Evolutionary conservation across 1,140 invertebrate species (phyloP).

Genomic region (Ceratosolen fusciceps): DNA sequence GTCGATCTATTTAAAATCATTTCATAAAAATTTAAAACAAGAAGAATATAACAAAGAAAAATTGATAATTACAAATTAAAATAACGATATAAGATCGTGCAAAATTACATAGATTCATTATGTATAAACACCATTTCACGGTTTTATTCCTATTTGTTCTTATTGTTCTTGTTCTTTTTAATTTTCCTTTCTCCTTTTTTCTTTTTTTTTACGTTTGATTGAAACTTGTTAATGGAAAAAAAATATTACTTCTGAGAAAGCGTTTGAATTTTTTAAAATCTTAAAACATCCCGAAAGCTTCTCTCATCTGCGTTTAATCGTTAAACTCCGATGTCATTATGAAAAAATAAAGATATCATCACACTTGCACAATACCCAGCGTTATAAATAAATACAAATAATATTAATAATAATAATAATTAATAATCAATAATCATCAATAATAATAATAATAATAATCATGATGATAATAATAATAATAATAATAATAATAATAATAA

Average conservation of each 20-base stretch:
- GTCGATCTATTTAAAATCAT: not conserved
- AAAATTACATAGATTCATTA: slow-evolving; percentile 30
- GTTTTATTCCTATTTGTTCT: slow-evolving; percentile 32
- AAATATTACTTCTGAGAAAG: slow-evolving; percentile 1
- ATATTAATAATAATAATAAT: slow-evolving; percentile 37
- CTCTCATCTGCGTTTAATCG: not conserved
- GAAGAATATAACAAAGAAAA: not conserved
- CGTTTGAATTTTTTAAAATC: slow-evolving; percentile 36
- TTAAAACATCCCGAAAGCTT: slow-evolving; percentile 19
- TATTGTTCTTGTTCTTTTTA: not conserved
- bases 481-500: slow-evolving; percentile 38
- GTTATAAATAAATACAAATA: slow-evolving; percentile 51
- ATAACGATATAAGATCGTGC: slow-evolving; percentile 1
- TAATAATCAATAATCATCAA: too few relatives aligned
- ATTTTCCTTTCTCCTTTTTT: too few relatives aligned
- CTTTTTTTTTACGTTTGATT: not conserved
- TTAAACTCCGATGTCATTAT: slow-evolving; percentile 13
- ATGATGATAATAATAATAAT: slow-evolving; percentile 42
- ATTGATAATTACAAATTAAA: slow-evolving; percentile 2
- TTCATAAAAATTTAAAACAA: not conserved
- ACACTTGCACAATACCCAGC: slow-evolving; percentile 50
- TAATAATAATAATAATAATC: slow-evolving; percentile 33
- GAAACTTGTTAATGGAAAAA: not conserved
- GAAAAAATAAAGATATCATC: slow-evolving; percentile 48
- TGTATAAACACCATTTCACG: slow-evolving; percentile 37